Conservation (phyloP, 2,888 invertebrate genomes). For the Vesta saturnalis region DNA sequence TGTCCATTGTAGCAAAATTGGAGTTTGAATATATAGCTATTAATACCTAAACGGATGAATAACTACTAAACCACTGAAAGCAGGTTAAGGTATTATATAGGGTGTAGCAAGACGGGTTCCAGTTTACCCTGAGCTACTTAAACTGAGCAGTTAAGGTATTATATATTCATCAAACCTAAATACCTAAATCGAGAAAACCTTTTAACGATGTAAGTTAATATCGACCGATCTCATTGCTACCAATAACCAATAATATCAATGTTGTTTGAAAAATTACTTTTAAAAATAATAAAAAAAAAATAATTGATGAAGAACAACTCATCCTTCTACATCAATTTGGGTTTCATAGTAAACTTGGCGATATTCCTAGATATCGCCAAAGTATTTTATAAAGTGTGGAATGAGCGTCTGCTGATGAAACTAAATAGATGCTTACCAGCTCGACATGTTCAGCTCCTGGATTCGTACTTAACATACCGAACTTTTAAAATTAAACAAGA, state of each 20-base stretch:
- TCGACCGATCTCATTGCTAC: conserved; percentile 14
- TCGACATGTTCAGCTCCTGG: conserved; percentile 12
- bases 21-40: too few relatives aligned
- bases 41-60: too few relatives aligned
- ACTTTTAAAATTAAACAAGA: conserved; percentile 4
- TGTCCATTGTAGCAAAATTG: too few relatives aligned
- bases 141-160: too few relatives aligned
- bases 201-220: conserved; percentile 12
- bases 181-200: conserved; percentile 13
- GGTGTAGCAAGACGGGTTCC: too few relatives aligned
- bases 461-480: conserved; percentile 15
- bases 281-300: neutral
- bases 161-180: too few relatives aligned
- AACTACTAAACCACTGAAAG: too few relatives aligned
- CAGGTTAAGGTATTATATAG: too few relatives aligned
- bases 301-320: conserved; percentile 8
- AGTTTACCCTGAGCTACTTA: too few relatives aligned
- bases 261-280: too few relatives aligned
- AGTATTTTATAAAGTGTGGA: conserved; percentile 16
- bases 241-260: conserved; percentile 12
- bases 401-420: too few relatives aligned
- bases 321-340: too few relatives aligned
- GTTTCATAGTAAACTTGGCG: conserved; percentile 2
- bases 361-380: conserved; percentile 18
- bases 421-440: conserved; percentile 6